phyloP scores from a whole-genome alignment of 2,113 vertebrate species.

The rat (Rattus norvegicus) region DNA sequence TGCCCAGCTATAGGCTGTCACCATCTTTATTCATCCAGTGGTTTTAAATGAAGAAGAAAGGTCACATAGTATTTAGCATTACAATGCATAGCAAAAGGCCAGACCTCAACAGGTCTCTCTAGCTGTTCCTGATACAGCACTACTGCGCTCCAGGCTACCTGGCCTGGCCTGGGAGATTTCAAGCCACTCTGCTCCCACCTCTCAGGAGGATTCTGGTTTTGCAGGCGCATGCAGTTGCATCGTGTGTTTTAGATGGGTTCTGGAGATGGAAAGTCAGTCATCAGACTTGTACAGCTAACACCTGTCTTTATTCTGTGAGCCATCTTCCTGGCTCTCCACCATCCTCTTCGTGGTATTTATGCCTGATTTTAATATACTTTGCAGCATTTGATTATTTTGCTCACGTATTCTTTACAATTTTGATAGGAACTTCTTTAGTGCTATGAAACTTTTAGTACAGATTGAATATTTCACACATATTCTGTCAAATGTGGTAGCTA shows the following conservation, averaged over 20 bases:
- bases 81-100: no score
- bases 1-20: no score
- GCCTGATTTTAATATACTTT: constrained; percentile 16
- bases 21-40: no score
- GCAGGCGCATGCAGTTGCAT: no score
- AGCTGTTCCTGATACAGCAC: no score
- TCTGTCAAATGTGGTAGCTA: background rate
- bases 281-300: background rate
- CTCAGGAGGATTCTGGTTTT: background rate
- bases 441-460: background rate
- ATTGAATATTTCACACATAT: background rate
- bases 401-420: background rate
- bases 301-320: background rate
- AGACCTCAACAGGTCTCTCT: background rate
- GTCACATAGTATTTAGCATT: no score
- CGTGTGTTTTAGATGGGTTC: background rate
- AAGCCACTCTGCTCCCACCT: no score
- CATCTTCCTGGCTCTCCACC: background rate
- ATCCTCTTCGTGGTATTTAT: background rate
- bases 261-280: background rate
- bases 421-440: background rate
- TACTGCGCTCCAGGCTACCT: background rate
- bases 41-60: no score
- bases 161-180: background rate
- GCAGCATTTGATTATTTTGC: background rate